These are phyloP conservation scores for Lithophane ornitopus DNA, from an alignment of 2,888 invertebrate species.

Conservation along the genomic window DNA sequence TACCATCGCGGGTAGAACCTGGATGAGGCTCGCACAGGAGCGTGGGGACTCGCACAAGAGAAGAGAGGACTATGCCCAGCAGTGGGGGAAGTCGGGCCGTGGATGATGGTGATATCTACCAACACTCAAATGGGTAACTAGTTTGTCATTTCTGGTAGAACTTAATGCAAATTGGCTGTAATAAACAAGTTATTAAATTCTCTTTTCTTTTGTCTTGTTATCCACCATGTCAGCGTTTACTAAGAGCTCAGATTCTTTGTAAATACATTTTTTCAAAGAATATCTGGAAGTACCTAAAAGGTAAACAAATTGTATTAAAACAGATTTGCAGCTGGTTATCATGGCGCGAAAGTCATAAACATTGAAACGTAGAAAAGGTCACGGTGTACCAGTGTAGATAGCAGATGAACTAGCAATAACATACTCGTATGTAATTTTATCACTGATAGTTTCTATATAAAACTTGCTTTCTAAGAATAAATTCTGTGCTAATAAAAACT, in stretches of 20 bases:
- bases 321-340: slow-evolving; percentile 17
- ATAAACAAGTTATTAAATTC: background rate
- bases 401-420: slow-evolving; percentile 13
- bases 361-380: slow-evolving; percentile 46
- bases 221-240: background rate
- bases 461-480: slow-evolving; percentile 2
- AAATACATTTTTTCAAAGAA: background rate
- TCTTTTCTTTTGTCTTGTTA: too few relatives aligned
- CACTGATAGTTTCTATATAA: background rate
- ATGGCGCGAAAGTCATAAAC: slow-evolving; percentile 38
- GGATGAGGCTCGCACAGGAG: too few relatives aligned
- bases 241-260: too few relatives aligned
- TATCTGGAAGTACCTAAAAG: background rate
- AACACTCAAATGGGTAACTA: background rate
- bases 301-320: slow-evolving; percentile 5
- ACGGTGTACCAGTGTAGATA: slow-evolving; percentile 32
- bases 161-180: background rate
- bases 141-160: background rate
- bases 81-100: background rate
- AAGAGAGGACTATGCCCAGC: background rate
- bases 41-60: too few relatives aligned
- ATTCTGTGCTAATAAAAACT: background rate
- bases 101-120: background rate
- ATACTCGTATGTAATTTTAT: slow-evolving; percentile 27
- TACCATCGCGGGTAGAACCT: background rate